Conservation (phyloP, 2,113 vertebrate species). For the Poicephalus meyeri region DNA sequence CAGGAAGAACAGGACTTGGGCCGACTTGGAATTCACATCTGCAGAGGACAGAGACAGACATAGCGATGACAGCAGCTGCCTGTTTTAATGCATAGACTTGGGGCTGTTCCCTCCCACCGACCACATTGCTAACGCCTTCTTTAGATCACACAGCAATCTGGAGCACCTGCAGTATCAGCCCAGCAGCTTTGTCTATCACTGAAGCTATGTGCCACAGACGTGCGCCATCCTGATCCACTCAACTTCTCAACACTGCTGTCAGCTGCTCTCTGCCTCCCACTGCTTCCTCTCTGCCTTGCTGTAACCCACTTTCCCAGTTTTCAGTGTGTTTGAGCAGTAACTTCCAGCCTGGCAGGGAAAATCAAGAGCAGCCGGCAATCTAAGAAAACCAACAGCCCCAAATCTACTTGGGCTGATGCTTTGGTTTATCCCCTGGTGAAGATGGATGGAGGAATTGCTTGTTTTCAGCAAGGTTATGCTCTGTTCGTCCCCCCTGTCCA, state of each 20-base stretch:
- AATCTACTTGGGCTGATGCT: background rate
- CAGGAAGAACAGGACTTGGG: slow-evolving; percentile 87
- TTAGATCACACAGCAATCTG: background rate
- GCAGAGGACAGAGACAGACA: slow-evolving; percentile 26
- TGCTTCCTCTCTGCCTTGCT: slow-evolving; percentile 6
- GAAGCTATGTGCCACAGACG: background rate
- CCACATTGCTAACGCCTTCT: background rate
- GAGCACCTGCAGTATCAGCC: background rate
- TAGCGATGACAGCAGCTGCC: background rate
- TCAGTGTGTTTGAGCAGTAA: background rate
- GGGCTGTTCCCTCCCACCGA: background rate
- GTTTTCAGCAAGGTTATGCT: slow-evolving; percentile 9
- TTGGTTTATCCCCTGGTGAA: background rate
- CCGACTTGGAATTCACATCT: slow-evolving; percentile 92
- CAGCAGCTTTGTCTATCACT: slow-evolving; percentile 25
- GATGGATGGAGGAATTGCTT: background rate
- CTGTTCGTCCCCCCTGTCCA: background rate
- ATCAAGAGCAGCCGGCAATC: background rate
- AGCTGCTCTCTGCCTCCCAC: slow-evolving; percentile 30
- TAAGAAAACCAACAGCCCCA: background rate
- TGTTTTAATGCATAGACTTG: background rate
- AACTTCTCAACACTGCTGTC: background rate
- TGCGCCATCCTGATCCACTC: background rate
- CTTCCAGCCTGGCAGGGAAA: background rate
- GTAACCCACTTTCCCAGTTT: background rate